phyloP scores from a whole-genome alignment of 1,140 invertebrate genomes.

The Zaprionus gabonicus region DNA sequence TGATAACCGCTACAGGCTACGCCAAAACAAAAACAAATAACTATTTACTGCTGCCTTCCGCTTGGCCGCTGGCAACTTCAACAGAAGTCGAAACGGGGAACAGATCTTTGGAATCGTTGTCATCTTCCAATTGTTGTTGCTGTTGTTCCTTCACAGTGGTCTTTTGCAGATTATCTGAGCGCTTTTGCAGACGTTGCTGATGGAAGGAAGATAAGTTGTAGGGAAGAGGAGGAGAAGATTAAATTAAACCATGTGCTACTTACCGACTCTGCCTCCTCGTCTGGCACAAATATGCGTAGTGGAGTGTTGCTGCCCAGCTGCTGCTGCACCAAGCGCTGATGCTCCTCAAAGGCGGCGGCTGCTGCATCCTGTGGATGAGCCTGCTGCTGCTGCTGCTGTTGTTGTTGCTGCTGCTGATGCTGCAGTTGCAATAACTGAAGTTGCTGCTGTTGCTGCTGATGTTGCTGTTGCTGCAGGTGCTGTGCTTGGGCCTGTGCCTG shows the following conservation, averaged over 20 bases:
- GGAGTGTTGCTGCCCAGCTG: conserved; percentile 75
- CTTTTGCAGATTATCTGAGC: conserved; percentile 66
- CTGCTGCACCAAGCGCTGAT: conserved; percentile 77
- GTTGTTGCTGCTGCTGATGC: conserved; percentile 37
- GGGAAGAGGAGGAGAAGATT: too few relatives aligned
- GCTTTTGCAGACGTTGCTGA: conserved; percentile 70
- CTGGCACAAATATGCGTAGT: conserved; percentile 79
- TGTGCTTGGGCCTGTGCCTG: conserved; percentile 62
- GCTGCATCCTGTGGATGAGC: conserved; percentile 53
- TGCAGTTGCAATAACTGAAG: conserved; percentile 42
- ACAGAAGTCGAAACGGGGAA: conserved; percentile 79
- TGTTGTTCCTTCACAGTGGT: conserved; percentile 55
- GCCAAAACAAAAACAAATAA: conserved; percentile 42
- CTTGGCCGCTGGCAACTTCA: conserved; percentile 69
- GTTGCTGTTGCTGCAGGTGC: conserved; percentile 54
- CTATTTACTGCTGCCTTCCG: conserved; percentile 56
- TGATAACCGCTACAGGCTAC: conserved; percentile 45
- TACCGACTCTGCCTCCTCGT: conserved; percentile 85
- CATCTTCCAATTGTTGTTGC: background rate
- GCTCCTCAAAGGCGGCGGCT: conserved; percentile 71
- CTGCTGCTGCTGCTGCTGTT: conserved; percentile 41
- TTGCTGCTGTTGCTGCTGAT: conserved; percentile 41
- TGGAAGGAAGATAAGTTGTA: background rate
- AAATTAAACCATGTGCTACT: background rate
- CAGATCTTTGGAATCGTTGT: conserved; percentile 57